These are phyloP conservation scores for Lepidochrysops patricia DNA, from an alignment of 2,888 invertebrate genomes.

Conservation along the genomic window DNA sequence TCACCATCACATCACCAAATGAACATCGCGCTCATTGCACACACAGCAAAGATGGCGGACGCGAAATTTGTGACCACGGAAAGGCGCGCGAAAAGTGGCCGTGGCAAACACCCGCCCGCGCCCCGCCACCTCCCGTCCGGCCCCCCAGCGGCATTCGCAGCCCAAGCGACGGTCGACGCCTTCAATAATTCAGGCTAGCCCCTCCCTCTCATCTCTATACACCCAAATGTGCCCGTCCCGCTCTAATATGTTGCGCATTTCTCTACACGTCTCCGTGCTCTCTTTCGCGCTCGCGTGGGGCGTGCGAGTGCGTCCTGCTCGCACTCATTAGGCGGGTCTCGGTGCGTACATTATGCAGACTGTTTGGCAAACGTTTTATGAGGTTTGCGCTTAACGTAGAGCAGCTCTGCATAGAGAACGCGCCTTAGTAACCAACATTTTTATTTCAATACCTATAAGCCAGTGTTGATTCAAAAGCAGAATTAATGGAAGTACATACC, in stretches of 20 bases:
- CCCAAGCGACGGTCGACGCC: conserved; percentile 60
- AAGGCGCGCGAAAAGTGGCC: conserved; percentile 55
- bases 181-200: conserved; percentile 64
- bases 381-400: conserved; percentile 58
- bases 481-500: too few relatives aligned
- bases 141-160: conserved; percentile 41
- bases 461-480: too few relatives aligned
- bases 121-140: conserved; percentile 23
- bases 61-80: conserved; percentile 58
- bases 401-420: conserved; percentile 36
- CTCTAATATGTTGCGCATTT: conserved; percentile 39
- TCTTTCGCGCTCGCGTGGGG: conserved; percentile 21
- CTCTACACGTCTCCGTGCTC: conserved; percentile 27
- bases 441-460: too few relatives aligned
- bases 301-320: conserved; percentile 31
- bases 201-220: conserved; percentile 38
- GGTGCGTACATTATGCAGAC: conserved; percentile 57
- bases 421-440: too few relatives aligned
- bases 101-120: conserved; percentile 28
- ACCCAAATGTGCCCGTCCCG: conserved; percentile 33
- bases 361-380: conserved; percentile 63
- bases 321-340: conserved; percentile 54
- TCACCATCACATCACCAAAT: conserved; percentile 34
- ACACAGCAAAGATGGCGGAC: conserved; percentile 37
- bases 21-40: conserved; percentile 47